Evolutionary conservation across 1,140 invertebrate species (phyloP).

Genomic region (Carcinoscorpius rotundicauda): DNA sequence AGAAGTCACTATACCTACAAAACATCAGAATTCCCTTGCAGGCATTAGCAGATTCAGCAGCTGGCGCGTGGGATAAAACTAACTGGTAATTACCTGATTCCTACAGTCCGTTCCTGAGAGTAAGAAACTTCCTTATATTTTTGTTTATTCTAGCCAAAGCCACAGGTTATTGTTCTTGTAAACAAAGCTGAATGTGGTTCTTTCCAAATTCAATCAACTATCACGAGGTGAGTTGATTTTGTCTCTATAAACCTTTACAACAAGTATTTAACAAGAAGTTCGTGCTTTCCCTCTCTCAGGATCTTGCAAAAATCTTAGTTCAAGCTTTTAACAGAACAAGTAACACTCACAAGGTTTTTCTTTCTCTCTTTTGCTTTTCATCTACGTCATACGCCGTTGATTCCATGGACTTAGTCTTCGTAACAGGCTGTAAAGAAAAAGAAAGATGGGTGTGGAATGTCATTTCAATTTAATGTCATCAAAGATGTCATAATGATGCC

Average conservation of each 20-base stretch:
- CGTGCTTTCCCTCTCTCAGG: background rate
- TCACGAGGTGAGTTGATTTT: background rate
- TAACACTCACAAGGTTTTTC: slow-evolving; percentile 28
- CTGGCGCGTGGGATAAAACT: no score
- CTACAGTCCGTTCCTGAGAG: no score
- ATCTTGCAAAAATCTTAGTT: background rate
- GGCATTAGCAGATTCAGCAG: no score
- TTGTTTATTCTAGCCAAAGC: no score
- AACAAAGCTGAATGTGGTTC: no score
- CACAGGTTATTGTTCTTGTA: no score
- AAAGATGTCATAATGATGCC: no score
- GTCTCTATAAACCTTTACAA: background rate
- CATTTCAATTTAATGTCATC: no score
- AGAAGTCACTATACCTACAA: no score
- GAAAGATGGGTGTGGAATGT: background rate
- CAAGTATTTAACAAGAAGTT: slow-evolving; percentile 1
- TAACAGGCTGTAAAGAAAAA: slow-evolving; percentile 21
- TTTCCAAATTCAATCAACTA: background rate
- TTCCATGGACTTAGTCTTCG: slow-evolving; percentile 23
- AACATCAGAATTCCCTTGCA: no score
- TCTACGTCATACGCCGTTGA: slow-evolving; percentile 18
- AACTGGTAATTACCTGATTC: no score
- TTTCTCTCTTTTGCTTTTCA: slow-evolving; percentile 21
- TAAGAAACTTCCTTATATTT: no score
- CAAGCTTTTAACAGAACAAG: background rate